phyloP scores from a whole-genome alignment of 2,888 invertebrate species.

The Spodoptera picta region DNA sequence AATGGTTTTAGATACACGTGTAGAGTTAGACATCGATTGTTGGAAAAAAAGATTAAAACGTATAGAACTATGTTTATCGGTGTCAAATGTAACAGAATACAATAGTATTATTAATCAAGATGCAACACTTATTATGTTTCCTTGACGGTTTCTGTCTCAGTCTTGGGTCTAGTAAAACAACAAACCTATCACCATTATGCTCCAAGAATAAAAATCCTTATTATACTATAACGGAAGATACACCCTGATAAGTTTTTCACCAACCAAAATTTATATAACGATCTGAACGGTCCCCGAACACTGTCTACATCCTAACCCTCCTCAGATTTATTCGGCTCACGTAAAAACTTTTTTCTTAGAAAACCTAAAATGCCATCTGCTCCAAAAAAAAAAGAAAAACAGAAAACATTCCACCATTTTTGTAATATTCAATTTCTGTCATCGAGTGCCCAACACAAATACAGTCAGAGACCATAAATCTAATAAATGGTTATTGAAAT shows the following conservation, averaged over 20 bases:
- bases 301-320: constrained; percentile 29
- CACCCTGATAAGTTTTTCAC: constrained; percentile 3
- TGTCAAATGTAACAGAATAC: too few species aligned
- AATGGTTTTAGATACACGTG: too few species aligned
- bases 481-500: constrained; percentile 77
- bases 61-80: too few species aligned
- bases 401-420: constrained; percentile 42
- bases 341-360: constrained; percentile 43
- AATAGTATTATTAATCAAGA: too few species aligned
- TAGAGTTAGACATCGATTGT: too few species aligned
- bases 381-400: constrained; percentile 43
- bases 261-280: constrained; percentile 36
- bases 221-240: constrained; percentile 2
- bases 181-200: background rate
- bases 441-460: constrained; percentile 63
- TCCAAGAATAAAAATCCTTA: background rate
- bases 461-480: constrained; percentile 71
- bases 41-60: too few species aligned
- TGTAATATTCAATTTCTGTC: constrained; percentile 72
- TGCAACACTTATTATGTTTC: too few species aligned
- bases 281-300: constrained; percentile 40
- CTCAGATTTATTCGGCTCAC: constrained; percentile 52
- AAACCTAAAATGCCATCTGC: constrained; percentile 55
- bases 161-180: too few species aligned
- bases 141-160: too few species aligned